Conservation (phyloP, 2,797 vertebrate genomes). For the Dallia pectoralis region DNA sequence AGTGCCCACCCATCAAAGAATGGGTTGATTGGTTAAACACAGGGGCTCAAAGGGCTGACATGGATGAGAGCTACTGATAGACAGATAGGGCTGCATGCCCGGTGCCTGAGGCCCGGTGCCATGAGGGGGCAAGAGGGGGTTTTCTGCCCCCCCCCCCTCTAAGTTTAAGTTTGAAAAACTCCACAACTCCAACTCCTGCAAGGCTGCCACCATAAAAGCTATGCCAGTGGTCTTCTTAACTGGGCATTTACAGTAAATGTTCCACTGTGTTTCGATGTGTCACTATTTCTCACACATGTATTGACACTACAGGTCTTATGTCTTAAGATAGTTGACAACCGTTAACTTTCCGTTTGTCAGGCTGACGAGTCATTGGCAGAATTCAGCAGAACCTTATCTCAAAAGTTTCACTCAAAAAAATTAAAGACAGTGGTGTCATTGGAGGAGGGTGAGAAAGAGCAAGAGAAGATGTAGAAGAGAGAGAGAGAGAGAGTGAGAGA, state of each 20-base stretch:
- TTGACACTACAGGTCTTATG: not conserved
- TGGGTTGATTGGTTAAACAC: not conserved
- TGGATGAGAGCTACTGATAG: not conserved
- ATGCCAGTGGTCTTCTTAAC: not conserved
- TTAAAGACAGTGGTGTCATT: not conserved
- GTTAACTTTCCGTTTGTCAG: slow-evolving; percentile 20
- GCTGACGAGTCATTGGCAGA: slow-evolving; percentile 41
- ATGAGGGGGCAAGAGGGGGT: too few relatives aligned
- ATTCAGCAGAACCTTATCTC: slow-evolving; percentile 2
- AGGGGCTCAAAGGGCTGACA: not conserved
- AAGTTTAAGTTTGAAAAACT: too few relatives aligned
- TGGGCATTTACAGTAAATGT: not conserved
- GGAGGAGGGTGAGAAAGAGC: not conserved
- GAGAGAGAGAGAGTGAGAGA: not conserved
- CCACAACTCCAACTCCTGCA: too few relatives aligned
- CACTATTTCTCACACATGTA: not conserved
- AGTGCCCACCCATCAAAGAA: slow-evolving; percentile 15
- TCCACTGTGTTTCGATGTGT: too few relatives aligned
- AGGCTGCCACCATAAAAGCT: not conserved
- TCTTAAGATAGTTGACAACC: not conserved
- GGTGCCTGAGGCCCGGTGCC: too few relatives aligned
- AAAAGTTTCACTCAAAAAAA: too few relatives aligned
- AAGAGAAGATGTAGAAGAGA: not conserved
- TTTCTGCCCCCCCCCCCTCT: too few relatives aligned
- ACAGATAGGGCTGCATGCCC: too few relatives aligned